Conservation (phyloP, 2,888 invertebrate genomes). For the Drosophila incognita region DNA sequence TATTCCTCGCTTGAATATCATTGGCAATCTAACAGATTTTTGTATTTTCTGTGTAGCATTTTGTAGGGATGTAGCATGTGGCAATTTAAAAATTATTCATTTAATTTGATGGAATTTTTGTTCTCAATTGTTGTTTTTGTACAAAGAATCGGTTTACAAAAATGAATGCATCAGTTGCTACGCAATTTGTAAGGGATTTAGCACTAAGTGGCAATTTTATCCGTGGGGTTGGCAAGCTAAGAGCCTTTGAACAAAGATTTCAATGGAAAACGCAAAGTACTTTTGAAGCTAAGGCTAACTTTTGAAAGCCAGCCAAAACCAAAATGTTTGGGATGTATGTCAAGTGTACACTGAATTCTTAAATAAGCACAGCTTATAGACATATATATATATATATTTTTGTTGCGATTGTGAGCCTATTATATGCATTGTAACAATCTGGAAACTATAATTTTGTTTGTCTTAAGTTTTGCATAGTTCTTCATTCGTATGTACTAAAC, state of each 20-base stretch:
- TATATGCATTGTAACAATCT: too few relatives aligned
- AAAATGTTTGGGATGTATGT: not conserved
- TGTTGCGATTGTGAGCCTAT: too few relatives aligned
- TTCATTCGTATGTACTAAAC: too few relatives aligned
- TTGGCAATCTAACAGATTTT: not conserved
- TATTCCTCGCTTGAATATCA: not conserved
- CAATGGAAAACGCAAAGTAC: not conserved
- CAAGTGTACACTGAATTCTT: not conserved
- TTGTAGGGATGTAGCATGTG: not conserved
- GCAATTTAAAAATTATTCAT: not conserved
- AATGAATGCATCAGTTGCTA: constrained; percentile 2
- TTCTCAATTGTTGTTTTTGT: not conserved
- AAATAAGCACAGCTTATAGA: not conserved
- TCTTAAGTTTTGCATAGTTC: too few relatives aligned
- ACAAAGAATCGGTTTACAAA: not conserved
- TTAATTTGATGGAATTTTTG: not conserved
- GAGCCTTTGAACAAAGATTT: constrained; percentile 2
- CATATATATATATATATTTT: too few relatives aligned
- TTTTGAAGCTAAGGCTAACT: not conserved
- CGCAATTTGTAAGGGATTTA: not conserved
- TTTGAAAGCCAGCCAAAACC: not conserved
- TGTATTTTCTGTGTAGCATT: not conserved
- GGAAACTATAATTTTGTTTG: too few relatives aligned
- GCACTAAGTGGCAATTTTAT: constrained; percentile 6
- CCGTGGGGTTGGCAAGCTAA: not conserved